Evolutionary conservation across 2,888 invertebrate genomes (phyloP).

Genomic region (Mythimna loreyi): DNA sequence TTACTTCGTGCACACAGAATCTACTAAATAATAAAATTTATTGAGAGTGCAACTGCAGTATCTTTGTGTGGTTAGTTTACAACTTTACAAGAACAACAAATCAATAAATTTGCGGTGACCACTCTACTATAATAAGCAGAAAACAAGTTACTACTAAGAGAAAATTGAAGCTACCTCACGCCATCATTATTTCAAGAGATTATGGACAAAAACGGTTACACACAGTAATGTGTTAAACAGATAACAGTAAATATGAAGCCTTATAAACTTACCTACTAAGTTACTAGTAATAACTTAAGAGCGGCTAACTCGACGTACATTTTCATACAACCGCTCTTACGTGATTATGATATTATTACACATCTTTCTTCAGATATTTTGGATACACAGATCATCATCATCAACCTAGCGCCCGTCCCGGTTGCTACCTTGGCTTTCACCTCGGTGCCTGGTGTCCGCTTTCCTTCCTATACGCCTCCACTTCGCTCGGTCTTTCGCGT

Average conservation of each 20-base stretch:
- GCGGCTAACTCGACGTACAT: too few species aligned
- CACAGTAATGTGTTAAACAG: slow-evolving; percentile 22
- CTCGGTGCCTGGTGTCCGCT: too few species aligned
- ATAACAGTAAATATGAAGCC: slow-evolving; percentile 37
- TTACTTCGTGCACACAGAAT: too few species aligned
- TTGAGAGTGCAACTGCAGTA: not conserved
- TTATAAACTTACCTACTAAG: slow-evolving; percentile 13
- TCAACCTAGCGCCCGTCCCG: too few species aligned
- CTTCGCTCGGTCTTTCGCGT: too few species aligned
- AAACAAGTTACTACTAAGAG: not conserved
- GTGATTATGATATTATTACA: too few species aligned
- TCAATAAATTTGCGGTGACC: slow-evolving; percentile 7
- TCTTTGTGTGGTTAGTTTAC: not conserved
- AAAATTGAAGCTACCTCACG: slow-evolving; percentile 8
- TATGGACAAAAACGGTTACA: slow-evolving; percentile 34
- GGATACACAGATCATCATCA: too few species aligned
- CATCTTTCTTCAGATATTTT: too few species aligned
- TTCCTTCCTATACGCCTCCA: too few species aligned
- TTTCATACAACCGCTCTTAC: too few species aligned
- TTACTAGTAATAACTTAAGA: slow-evolving; percentile 15
- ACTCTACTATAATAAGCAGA: slow-evolving; percentile 1
- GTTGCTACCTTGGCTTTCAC: too few species aligned
- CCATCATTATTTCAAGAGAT: slow-evolving; percentile 12
- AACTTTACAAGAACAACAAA: not conserved
- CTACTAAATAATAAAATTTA: too few species aligned